Conservation (phyloP, 1,140 invertebrate genomes). For the Brachystomella parvula region DNA sequence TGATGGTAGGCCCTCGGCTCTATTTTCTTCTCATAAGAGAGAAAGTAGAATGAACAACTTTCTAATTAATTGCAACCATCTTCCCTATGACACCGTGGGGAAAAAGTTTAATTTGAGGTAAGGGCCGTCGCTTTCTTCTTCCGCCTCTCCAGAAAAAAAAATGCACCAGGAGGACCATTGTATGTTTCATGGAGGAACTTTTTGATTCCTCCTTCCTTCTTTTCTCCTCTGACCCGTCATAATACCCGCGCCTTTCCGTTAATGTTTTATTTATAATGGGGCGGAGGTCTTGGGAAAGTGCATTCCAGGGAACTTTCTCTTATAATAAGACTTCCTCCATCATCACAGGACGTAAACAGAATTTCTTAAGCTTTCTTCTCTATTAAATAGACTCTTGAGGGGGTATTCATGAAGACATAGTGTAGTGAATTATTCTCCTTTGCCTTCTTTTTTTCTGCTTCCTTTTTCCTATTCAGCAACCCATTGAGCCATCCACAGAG, state of each 20-base stretch:
- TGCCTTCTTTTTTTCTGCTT: neutral
- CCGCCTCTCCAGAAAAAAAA: neutral
- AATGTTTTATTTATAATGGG: neutral
- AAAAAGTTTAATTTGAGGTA: conserved; percentile 25
- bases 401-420: neutral
- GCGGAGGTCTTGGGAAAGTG: neutral
- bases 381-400: neutral
- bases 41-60: too few species aligned
- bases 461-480: neutral
- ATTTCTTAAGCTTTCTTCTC: neutral
- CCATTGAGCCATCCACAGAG: neutral
- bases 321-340: neutral
- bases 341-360: neutral
- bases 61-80: conserved; percentile 29
- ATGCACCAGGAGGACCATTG: neutral
- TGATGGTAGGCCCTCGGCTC: neutral
- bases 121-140: neutral
- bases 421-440: neutral
- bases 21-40: neutral
- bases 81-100: conserved; percentile 25
- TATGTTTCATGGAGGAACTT: neutral
- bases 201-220: neutral
- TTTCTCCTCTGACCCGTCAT: neutral
- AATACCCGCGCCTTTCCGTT: too few species aligned
- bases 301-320: neutral